phyloP scores from a whole-genome alignment of 2,797 vertebrate species.

The Propithecus deckenii region DNA sequence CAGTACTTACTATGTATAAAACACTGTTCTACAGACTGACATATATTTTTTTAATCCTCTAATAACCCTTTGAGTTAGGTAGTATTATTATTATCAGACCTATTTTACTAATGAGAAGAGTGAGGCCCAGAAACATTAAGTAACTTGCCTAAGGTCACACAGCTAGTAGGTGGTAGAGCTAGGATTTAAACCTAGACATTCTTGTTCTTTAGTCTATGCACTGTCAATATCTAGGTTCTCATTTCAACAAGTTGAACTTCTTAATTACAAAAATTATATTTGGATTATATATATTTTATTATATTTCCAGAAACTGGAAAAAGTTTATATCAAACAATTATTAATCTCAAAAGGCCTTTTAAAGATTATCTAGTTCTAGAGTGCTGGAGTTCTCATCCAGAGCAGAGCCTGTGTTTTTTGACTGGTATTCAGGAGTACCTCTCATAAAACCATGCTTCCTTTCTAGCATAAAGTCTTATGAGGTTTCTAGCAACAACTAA shows the following conservation, averaged over 20 bases:
- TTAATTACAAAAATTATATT: background rate
- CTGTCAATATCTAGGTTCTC: background rate
- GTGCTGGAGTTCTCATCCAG: background rate
- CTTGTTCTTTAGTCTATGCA: background rate
- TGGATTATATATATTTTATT: background rate
- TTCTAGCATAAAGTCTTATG: background rate
- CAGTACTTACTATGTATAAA: background rate
- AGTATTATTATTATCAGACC: background rate
- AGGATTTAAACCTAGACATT: background rate
- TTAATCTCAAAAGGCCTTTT: background rate
- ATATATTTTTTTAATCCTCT: background rate
- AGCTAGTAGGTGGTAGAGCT: background rate
- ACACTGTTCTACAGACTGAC: background rate
- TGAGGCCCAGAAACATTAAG: background rate
- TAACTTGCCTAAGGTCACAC: background rate
- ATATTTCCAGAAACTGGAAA: background rate
- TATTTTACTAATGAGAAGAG: background rate
- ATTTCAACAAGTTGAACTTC: background rate
- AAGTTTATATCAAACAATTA: background rate
- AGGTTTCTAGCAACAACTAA: background rate
- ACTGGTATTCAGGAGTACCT: background rate
- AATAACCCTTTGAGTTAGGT: background rate
- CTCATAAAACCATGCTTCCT: background rate
- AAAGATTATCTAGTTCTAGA: background rate
- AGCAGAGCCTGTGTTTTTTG: background rate